Conservation (phyloP, 2,113 vertebrate genomes). For the Tychaedon coryphoeus region DNA sequence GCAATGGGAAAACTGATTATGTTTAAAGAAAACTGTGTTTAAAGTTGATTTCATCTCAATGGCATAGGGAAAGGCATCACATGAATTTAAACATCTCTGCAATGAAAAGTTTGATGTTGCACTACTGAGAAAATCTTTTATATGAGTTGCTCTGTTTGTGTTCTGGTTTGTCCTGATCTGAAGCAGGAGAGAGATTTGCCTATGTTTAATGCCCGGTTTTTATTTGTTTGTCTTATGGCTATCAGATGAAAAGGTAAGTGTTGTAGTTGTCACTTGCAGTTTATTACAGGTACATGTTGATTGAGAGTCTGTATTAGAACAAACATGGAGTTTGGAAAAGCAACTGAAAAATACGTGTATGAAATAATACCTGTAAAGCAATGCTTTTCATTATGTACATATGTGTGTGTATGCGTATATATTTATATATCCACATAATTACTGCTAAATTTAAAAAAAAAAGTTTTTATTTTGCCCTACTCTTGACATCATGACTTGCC, state of each 20-base stretch:
- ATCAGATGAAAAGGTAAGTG: slow-evolving; percentile 18
- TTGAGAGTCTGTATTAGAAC: neutral
- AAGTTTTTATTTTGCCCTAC: neutral
- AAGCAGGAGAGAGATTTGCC: neutral
- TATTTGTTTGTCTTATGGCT: slow-evolving; percentile 40
- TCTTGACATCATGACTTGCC: neutral
- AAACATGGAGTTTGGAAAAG: neutral
- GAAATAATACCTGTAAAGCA: neutral
- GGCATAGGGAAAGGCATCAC: neutral
- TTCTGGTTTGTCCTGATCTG: neutral
- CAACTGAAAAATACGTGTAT: neutral
- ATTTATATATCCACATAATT: neutral
- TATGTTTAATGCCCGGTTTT: slow-evolving; percentile 15
- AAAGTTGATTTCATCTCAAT: neutral
- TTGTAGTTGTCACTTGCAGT: neutral
- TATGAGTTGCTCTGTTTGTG: neutral
- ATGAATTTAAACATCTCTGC: neutral
- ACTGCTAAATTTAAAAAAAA: neutral
- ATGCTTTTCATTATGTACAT: neutral
- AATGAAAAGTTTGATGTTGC: neutral
- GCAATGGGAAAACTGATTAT: neutral
- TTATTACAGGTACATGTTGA: neutral
- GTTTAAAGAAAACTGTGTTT: neutral
- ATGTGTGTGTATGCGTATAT: rapidly evolving
- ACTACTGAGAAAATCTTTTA: neutral